These are phyloP conservation scores for Galemys pyrenaicus DNA, from an alignment of 2,113 vertebrate species.

Conservation along the genomic window DNA sequence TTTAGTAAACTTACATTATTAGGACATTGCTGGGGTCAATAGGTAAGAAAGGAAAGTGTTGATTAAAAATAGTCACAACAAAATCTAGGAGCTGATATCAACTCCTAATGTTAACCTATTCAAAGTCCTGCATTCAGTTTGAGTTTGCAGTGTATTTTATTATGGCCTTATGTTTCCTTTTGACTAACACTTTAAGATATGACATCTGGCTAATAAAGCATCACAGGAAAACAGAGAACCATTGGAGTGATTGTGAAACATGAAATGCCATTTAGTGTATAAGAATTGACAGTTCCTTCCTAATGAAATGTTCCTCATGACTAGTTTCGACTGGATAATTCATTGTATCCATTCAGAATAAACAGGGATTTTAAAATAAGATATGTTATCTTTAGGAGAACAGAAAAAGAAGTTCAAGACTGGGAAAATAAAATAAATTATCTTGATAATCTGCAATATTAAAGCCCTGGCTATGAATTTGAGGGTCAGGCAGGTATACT, in stretches of 20 bases:
- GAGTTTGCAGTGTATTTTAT: background rate
- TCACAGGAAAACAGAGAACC: constrained; percentile 9
- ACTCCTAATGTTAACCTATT: background rate
- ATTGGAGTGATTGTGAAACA: constrained; percentile 46
- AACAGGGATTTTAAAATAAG: background rate
- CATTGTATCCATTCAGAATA: constrained; percentile 23
- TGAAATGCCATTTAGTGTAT: background rate
- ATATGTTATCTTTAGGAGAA: background rate
- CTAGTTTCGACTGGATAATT: background rate
- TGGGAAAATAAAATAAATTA: background rate
- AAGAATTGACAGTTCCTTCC: constrained; percentile 25
- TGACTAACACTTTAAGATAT: constrained; percentile 30
- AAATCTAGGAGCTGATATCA: background rate
- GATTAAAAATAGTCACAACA: background rate
- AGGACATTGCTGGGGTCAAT: background rate
- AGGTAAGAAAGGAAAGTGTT: background rate
- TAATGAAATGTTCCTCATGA: constrained; percentile 47
- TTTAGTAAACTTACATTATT: background rate
- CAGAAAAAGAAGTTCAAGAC: background rate
- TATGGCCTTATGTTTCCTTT: background rate
- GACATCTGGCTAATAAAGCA: constrained; percentile 47
- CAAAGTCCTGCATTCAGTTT: background rate
- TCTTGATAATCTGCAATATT: constrained; percentile 16
- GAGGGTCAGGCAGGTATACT: background rate
- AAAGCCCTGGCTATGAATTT: background rate